These are phyloP conservation scores for Elmis aenea DNA, from an alignment of 2,888 invertebrate genomes.

Conservation along the genomic window DNA sequence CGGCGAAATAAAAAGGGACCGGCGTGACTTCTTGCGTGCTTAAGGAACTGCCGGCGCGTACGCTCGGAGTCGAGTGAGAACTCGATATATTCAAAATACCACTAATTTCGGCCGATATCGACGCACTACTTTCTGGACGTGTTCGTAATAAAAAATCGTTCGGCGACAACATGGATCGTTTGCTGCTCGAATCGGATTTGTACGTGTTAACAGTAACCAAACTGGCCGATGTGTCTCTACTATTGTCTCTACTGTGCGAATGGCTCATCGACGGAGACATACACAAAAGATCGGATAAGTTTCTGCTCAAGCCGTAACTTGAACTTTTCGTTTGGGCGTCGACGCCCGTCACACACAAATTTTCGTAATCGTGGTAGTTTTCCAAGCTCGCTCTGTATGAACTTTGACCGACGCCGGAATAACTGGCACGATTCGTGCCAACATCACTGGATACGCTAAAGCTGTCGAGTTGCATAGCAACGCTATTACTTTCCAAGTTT, in stretches of 20 bases:
- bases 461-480: background rate
- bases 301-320: slow-evolving; percentile 12
- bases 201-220: slow-evolving; percentile 16
- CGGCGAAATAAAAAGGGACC: slow-evolving; percentile 23
- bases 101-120: slow-evolving; percentile 36
- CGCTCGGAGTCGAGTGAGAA: slow-evolving; percentile 33
- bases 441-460: too few relatives aligned
- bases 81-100: slow-evolving; percentile 35
- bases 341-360: slow-evolving; percentile 31
- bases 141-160: slow-evolving; percentile 34
- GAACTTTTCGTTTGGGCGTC: slow-evolving; percentile 10
- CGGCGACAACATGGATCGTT: slow-evolving; percentile 25
- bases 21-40: slow-evolving; percentile 29
- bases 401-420: too few relatives aligned
- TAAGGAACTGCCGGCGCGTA: slow-evolving; percentile 28
- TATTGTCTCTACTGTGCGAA: slow-evolving; percentile 24
- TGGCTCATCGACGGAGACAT: slow-evolving; percentile 13
- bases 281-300: slow-evolving; percentile 1
- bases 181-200: slow-evolving; percentile 19
- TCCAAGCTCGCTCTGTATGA: background rate
- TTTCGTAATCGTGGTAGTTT: slow-evolving; percentile 39
- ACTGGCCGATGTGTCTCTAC: slow-evolving; percentile 23
- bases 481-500: slow-evolving; percentile 2
- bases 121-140: slow-evolving; percentile 36
- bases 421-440: too few relatives aligned